Evolutionary conservation across 2,888 invertebrate genomes (phyloP), one percentile per base, ranked within the genome.

Genomic region (Trachelus tabidus): DNA sequence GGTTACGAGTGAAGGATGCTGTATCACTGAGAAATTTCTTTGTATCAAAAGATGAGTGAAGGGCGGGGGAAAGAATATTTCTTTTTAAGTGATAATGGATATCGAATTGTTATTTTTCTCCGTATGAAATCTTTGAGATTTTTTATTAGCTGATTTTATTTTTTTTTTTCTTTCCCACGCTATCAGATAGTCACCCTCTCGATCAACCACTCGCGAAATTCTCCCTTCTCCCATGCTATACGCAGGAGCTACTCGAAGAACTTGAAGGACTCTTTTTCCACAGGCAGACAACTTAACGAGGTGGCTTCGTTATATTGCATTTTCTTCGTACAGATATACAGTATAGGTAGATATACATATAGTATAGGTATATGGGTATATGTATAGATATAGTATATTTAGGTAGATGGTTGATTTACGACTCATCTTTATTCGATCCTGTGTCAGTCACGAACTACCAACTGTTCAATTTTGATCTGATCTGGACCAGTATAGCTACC

Each of bases 241-340:
- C 79, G 79, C 78, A 84, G 81, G 83, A 85, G 83, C 78, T 82
- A 84, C 86, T 87, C 85, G 84, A 86, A 86, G 82, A 81, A 81
- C 83, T 83, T 83, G 83, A 83, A 87, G 87, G 82, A 82, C 84
- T 84, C 81, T 82, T 83, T 86, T 81, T 82, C 81, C 76, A 76
- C 79, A 83, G 84, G 79, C 81, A 83, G 85, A 86, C 86, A 83
- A 81, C 81, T 81, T 87, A 87, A 87, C 87, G 84, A 87, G 85
- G 85, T 75, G 81, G 79, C 85, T 83, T 83, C 79, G 85, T 83
- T 81, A 80, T 56, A 56, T 33, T 34, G 30, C 71, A 4, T 71
- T 71, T 34, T 56, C 9, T 56, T 23, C 9, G 6, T 9, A 2
- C 9, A 2, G 23, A 2, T 9, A 23, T 6, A 9, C 9, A 2